Evolutionary conservation across 1,140 invertebrate species (phyloP).

Genomic region (Drosophila murphyi): DNA sequence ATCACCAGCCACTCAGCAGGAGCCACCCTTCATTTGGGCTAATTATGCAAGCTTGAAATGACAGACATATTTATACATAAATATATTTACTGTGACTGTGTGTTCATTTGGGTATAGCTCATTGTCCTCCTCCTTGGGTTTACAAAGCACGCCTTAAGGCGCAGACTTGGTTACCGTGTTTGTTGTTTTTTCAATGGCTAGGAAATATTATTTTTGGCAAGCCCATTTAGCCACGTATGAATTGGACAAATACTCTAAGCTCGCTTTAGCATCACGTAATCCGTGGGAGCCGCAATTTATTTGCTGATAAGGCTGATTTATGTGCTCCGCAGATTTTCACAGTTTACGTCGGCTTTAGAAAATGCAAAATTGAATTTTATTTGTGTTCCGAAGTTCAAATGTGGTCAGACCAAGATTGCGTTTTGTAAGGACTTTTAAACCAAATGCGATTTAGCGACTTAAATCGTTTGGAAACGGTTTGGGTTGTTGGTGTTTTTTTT

Average conservation of each 20-base stretch:
- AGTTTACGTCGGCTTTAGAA: conserved; percentile 18
- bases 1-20: conserved; percentile 31
- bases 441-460: not conserved
- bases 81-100: conserved; percentile 11
- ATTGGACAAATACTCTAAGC: conserved; percentile 5
- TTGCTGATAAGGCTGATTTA: conserved; percentile 48
- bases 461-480: not conserved
- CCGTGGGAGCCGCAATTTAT: conserved; percentile 17
- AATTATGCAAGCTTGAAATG: conserved; percentile 55
- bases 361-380: conserved; percentile 61
- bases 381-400: conserved; percentile 1
- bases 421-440: conserved; percentile 10
- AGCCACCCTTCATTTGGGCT: conserved; percentile 42
- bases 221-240: conserved; percentile 8
- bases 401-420: conserved; percentile 8
- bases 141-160: not conserved
- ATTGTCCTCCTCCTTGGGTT: too few species aligned
- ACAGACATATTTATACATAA: not conserved
- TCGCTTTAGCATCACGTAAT: not conserved
- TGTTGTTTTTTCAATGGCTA: not conserved
- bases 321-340: conserved; percentile 34
- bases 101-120: not conserved
- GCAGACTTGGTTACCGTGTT: not conserved
- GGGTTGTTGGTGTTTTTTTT: not conserved
- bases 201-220: conserved; percentile 7